Percentiles rank a stretch among this genome's conserved stretches.
Conservation (phyloP, 2,888 invertebrate species). For the Stenodema calcarata region DNA sequence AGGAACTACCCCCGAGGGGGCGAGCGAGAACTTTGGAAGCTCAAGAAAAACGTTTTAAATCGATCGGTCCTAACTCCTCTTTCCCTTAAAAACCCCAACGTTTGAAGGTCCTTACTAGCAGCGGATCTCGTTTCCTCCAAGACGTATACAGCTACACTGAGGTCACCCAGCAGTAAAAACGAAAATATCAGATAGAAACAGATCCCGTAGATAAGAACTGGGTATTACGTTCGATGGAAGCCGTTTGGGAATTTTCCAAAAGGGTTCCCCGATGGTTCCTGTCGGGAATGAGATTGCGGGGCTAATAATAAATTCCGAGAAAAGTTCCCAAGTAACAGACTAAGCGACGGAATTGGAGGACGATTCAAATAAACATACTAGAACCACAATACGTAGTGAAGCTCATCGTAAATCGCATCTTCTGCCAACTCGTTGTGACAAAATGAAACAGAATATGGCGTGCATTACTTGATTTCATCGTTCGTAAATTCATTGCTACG, state of each 20-base stretch:
- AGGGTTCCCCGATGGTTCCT: not conserved
- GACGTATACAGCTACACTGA: not conserved
- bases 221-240: not conserved
- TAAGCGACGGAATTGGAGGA: not conserved
- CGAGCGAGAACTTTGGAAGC: slow-evolving; percentile 5
- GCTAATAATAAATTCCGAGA: not conserved
- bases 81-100: not conserved
- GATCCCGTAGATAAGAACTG: not conserved
- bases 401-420: too few species aligned
- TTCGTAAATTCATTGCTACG: too few species aligned
- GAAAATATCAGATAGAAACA: not conserved
- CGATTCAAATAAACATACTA: not conserved
- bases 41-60: slow-evolving; percentile 22
- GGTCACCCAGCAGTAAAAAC: not conserved
- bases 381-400: not conserved
- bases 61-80: not conserved
- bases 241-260: not conserved
- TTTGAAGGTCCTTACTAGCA: not conserved
- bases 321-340: not conserved
- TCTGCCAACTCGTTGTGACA: too few species aligned
- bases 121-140: not conserved
- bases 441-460: too few species aligned
- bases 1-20: slow-evolving; percentile 13
- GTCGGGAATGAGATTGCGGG: not conserved
- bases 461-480: too few species aligned